Base-by-base conservation (phyloP, 2,113 vertebrate species). In the Neodontobutis hainanensis region DNA sequence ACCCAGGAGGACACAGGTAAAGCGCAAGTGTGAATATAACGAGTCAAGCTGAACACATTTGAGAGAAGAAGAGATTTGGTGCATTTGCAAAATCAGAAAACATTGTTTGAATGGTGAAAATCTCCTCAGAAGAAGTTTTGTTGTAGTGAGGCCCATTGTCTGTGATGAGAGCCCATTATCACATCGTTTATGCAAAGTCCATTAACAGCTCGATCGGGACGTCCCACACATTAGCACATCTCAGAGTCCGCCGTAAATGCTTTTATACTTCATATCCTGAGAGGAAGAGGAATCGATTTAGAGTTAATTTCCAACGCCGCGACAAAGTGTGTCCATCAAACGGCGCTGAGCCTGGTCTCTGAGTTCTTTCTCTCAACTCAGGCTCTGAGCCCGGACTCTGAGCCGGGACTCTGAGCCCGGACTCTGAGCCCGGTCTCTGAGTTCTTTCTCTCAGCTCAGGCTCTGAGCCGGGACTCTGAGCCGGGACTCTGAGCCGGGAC, bases 191-290 rank as follows among this genome's bases (percentile, higher is more conserved):
- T 19, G 46, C 43, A 53, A 53, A 70, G n/a, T 70, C 34, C 71
- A 68, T 68, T 67, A 61, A 56, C 34, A 64, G 49, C 56, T 44
- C 11, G 46, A 32, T 34, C 12, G 10, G 35, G 14, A 9, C 4
- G 27, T n/a, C 55, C 19, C 48, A 53, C 48, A 60, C 51, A 60
- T 65, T 58, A 58, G 55, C 55, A 47, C 15, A 6, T 53, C 50
- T 36, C 34, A 70, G 6, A 51, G 50, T 15, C 50, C 15, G 43
- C n/a, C 4, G 8, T 12, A 11, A 43, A 10, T 19, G 48, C 61
- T 64, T 48, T 55, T 60, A 5, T 66, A 53, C 15, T 65, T 45
- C 52, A 58, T 19, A 42, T 58, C 56, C 56, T 42, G 55, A 57
- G 55, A 40, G 56, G 56, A 58, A 58, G 36, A 11, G 4, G 3